Base-by-base conservation (phyloP, 2,113 vertebrate species). In the Lepisosteus osseus region DNA sequence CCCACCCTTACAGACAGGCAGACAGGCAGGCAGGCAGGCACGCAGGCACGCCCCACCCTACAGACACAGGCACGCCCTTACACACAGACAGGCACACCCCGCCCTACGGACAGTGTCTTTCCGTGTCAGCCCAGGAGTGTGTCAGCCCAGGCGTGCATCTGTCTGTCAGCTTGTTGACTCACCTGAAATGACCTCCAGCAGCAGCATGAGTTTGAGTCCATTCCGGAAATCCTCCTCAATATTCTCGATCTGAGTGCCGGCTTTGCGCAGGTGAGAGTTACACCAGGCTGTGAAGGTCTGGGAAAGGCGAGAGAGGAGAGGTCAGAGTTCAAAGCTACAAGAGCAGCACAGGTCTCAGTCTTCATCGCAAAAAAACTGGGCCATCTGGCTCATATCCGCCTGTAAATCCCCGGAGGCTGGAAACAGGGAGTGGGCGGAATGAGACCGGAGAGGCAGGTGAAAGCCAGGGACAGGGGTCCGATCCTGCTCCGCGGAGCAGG, bases 81-180 rank as follows among this genome's bases (percentile, higher is more conserved):
- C 29, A 64, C 8, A 12, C 7, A 62, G n/a, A 6, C 67, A 57
- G 85, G 91, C 78, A 99, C 97, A 96, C 90, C 98, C 97, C 2
- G 96, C 97, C 80, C 97, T 9, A 98, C 98, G 63, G 97, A 99
- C 63, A 99, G 96, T 80, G 98, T 90, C 74, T 98, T 29, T 29
- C 29, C 2, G 29, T 29, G 29, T 29, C 29, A 29, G 29, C 29
- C 29, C 29, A 29, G 29, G 29, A 29, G 29, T 29, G 94, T 80
- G 93, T 93, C 79, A 93, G 90, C 85, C 93, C 82, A 74, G 93
- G 92, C 82, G 94, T 94, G 83, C 94, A 94, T 74, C 94, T 92
- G 0, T 94, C 94, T 76, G 93, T 94, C 80, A 94, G 93, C 83
- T 93, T 94, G 80, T 94, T 4, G 1, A 63, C 79, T 79, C 76